Conservation (phyloP, 2,888 invertebrate genomes). For the Leptothorax acervorum region DNA sequence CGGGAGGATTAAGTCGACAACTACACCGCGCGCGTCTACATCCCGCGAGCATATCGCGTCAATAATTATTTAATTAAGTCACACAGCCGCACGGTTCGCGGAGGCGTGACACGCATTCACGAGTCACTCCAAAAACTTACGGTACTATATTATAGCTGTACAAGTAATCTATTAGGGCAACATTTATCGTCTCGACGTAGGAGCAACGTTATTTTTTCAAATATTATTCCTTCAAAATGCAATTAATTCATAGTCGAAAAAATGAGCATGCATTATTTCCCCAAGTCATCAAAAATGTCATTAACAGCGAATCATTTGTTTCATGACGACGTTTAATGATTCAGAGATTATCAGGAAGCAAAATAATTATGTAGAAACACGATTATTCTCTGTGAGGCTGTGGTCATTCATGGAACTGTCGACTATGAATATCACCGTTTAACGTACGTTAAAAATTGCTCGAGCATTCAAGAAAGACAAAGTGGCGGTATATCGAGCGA, state of each 20-base stretch:
- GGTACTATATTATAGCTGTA: slow-evolving; percentile 11
- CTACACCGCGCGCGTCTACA: slow-evolving; percentile 12
- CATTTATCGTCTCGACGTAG: neutral
- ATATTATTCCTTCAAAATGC: neutral
- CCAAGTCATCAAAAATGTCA: neutral
- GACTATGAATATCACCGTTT: slow-evolving; percentile 5
- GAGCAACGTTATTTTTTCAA: neutral
- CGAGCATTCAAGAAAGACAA: slow-evolving; percentile 33
- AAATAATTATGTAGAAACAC: slow-evolving; percentile 11
- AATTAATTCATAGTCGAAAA: neutral
- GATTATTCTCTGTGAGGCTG: slow-evolving; percentile 8
- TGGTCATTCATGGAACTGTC: slow-evolving; percentile 30
- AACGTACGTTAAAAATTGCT: neutral
- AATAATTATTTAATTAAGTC: slow-evolving; percentile 76
- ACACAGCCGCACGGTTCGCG: slow-evolving; percentile 80
- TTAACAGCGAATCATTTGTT: neutral
- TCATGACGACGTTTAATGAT: slow-evolving; percentile 14
- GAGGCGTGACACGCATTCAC: slow-evolving; percentile 62
- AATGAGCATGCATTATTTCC: neutral
- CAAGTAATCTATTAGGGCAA: slow-evolving; percentile 24
- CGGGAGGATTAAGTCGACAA: slow-evolving; percentile 16
- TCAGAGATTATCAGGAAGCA: slow-evolving; percentile 3
- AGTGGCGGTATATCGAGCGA: neutral
- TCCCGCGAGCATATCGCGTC: slow-evolving; percentile 10
- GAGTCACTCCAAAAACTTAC: slow-evolving; percentile 42